Evolutionary conservation across 1,140 invertebrate species (phyloP).

Genomic region (Triops longicaudatus): DNA sequence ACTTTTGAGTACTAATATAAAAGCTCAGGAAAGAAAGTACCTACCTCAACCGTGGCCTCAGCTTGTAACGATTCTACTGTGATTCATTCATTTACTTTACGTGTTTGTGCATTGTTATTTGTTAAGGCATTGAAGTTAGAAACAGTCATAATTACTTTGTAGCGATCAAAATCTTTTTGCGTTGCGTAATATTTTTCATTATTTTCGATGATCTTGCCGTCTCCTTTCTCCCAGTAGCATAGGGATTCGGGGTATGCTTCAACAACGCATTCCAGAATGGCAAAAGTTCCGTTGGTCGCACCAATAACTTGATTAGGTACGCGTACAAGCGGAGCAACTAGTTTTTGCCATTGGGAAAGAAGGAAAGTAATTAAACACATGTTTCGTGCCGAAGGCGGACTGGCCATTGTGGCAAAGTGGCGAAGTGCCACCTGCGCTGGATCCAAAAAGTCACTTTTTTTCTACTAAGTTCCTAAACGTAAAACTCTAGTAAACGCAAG

Average conservation of each 20-base stretch:
- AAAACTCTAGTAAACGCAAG: too few species aligned
- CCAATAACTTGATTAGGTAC: conserved; percentile 65
- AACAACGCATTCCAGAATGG: conserved; percentile 52
- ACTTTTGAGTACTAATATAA: too few species aligned
- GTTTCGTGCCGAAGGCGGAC: too few species aligned
- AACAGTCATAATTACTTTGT: conserved; percentile 41
- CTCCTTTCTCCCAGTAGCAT: conserved; percentile 71
- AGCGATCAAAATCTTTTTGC: conserved; percentile 44
- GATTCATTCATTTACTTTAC: too few species aligned
- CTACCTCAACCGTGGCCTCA: too few species aligned
- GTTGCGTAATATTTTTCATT: conserved; percentile 59
- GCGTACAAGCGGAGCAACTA: conserved; percentile 71
- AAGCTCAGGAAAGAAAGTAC: too few species aligned
- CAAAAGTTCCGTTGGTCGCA: conserved; percentile 55
- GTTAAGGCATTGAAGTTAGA: not conserved
- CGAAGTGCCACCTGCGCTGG: too few species aligned
- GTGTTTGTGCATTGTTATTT: too few species aligned
- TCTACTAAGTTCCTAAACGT: too few species aligned
- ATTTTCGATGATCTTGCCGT: conserved; percentile 62
- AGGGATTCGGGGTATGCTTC: conserved; percentile 80
- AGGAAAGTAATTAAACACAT: conserved; percentile 24
- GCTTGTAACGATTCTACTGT: too few species aligned
- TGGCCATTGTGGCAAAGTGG: too few species aligned
- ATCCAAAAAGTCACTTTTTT: too few species aligned
- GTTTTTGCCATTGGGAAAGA: conserved; percentile 24